phyloP scores from a whole-genome alignment of 1,140 invertebrate genomes.

The Aphaenogaster ashmeadi region DNA sequence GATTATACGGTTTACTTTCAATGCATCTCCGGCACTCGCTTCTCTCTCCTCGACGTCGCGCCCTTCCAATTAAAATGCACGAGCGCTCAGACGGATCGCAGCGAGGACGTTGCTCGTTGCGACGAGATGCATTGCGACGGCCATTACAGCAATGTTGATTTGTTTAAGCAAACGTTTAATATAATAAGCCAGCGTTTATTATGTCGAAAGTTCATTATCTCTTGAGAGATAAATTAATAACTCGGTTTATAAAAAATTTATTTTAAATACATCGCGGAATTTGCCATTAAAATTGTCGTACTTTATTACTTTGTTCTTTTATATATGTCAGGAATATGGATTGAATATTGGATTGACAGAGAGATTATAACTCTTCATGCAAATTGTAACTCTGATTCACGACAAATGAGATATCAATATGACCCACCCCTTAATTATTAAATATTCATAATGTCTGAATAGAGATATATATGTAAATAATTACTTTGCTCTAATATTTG shows the following conservation, averaged over 20 bases:
- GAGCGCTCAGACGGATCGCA: slow-evolving; percentile 35
- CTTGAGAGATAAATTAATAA: background rate
- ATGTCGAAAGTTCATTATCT: background rate
- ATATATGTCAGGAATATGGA: background rate
- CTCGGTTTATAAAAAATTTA: background rate
- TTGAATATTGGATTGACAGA: background rate
- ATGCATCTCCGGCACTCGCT: slow-evolving; percentile 64
- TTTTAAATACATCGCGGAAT: background rate
- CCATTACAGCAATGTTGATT: slow-evolving; percentile 8
- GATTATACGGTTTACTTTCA: slow-evolving; percentile 79
- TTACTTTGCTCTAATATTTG: background rate
- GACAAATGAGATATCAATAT: background rate
- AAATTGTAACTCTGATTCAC: background rate
- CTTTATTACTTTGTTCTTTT: background rate
- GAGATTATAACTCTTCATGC: background rate
- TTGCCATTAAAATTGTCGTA: background rate
- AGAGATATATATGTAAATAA: background rate
- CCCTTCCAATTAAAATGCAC: slow-evolving; percentile 70
- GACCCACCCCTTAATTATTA: background rate
- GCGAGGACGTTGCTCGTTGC: slow-evolving; percentile 2
- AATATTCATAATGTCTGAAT: slow-evolving; percentile 1
- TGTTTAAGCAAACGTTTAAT: slow-evolving; percentile 18
- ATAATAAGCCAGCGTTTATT: slow-evolving; percentile 2
- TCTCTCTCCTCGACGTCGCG: slow-evolving; percentile 34
- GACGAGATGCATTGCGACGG: background rate